Conservation (phyloP, 64 coral and sea anemone genomes). For the Porites australiensis region DNA sequence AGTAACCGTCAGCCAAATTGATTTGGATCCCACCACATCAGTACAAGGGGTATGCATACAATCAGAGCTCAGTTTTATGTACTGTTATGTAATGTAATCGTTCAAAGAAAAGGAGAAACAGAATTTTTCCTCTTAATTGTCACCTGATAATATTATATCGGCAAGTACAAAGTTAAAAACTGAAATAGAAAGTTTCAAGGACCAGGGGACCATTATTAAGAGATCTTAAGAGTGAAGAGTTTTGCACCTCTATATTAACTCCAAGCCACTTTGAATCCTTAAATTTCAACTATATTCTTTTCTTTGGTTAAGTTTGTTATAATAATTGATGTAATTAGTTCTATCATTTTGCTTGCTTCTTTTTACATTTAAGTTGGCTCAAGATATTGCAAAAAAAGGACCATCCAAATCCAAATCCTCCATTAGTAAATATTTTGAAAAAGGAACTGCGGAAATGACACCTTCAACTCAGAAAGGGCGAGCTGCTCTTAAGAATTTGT, state of each 20-base stretch:
- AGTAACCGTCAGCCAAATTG: constrained; percentile 41
- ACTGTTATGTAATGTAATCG: background rate
- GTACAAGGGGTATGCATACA: background rate
- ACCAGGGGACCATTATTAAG: no score
- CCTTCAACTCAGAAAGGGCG: constrained; percentile 53
- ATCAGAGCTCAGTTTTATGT: background rate
- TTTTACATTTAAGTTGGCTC: background rate
- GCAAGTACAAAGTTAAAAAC: no score
- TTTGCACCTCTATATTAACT: no score
- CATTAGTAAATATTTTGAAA: constrained; percentile 58
- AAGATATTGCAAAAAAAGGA: background rate
- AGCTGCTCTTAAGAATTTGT: constrained; percentile 55
- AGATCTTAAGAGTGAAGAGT: no score
- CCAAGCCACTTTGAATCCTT: no score
- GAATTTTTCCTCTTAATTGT: no score
- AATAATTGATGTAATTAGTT: background rate
- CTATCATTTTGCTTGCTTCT: background rate
- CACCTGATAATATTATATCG: no score
- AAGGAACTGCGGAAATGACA: constrained; percentile 14
- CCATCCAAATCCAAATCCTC: background rate
- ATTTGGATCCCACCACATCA: background rate
- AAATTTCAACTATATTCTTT: no score
- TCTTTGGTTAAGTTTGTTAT: no score
- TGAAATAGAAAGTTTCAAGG: no score
- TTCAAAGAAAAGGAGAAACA: no score